Evolutionary conservation across 2,888 invertebrate genomes (phyloP).

Genomic region (Ctena decussata): DNA sequence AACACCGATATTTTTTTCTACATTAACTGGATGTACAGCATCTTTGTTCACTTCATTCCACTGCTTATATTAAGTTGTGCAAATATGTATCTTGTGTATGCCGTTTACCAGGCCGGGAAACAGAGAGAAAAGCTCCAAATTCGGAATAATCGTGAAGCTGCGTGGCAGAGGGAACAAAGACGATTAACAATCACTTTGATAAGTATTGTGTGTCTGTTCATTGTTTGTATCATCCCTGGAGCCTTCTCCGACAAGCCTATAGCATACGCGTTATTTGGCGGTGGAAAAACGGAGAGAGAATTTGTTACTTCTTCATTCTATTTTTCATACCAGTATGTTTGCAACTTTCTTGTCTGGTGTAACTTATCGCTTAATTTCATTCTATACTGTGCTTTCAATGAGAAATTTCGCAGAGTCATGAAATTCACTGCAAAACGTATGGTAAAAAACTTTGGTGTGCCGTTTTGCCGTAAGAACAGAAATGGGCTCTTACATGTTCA

Average conservation of each 20-base stretch:
- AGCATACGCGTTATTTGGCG: conserved; percentile 78
- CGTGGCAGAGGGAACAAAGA: conserved; percentile 81
- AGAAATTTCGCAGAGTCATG: conserved; percentile 77
- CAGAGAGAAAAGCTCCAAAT: conserved; percentile 72
- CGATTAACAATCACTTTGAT: conserved; percentile 83
- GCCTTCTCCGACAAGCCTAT: conserved; percentile 82
- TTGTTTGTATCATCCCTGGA: conserved; percentile 82
- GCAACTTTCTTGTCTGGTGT: conserved; percentile 81
- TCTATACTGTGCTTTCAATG: conserved; percentile 84
- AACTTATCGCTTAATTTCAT: conserved; percentile 84
- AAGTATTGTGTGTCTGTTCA: conserved; percentile 82
- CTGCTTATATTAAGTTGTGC: conserved; percentile 73
- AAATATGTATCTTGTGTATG: conserved; percentile 79
- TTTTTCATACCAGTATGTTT: conserved; percentile 69
- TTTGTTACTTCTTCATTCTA: conserved; percentile 74
- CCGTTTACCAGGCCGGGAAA: conserved; percentile 75
- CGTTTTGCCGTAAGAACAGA: conserved; percentile 49
- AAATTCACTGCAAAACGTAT: conserved; percentile 70
- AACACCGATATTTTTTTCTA: conserved; percentile 57
- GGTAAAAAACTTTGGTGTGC: conserved; percentile 54
- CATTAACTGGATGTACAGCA: conserved; percentile 79
- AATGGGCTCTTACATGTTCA: conserved; percentile 56
- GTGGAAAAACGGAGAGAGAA: conserved; percentile 41
- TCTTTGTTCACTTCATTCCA: conserved; percentile 78
- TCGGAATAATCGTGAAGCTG: conserved; percentile 73